These are phyloP conservation scores for Neodon shergylaensis DNA, from an alignment of 2,113 vertebrate species.

Conservation along the genomic window DNA sequence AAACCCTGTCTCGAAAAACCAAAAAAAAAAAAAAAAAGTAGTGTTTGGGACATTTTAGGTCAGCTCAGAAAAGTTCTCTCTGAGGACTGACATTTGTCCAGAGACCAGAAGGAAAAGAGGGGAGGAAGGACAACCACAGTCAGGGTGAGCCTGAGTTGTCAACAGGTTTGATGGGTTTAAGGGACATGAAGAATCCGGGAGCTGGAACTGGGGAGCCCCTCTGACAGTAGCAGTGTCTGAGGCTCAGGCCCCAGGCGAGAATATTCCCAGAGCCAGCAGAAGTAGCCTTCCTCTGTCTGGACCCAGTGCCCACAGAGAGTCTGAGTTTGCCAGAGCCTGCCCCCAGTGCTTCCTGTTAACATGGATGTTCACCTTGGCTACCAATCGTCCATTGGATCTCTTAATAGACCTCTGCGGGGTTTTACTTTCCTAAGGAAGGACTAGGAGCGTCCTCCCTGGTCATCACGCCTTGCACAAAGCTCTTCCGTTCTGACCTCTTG, in stretches of 20 bases:
- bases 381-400: constrained; percentile 63
- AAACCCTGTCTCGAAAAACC: too few relatives aligned
- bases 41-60: background rate
- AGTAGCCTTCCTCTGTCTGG: background rate
- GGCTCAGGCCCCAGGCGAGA: background rate
- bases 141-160: background rate
- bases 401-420: constrained; percentile 61
- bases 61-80: background rate
- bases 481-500: background rate
- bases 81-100: background rate
- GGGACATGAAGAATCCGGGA: background rate
- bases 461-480: background rate
- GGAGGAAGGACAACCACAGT: background rate
- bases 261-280: background rate
- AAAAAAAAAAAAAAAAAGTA: too few relatives aligned
- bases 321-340: background rate
- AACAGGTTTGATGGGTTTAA: background rate
- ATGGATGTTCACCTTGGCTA: constrained; percentile 72
- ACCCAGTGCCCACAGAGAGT: background rate
- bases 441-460: background rate
- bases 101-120: background rate
- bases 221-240: background rate
- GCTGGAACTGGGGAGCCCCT: background rate
- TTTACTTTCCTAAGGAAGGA: constrained; percentile 43
- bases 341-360: constrained; percentile 66